Evolutionary conservation across 1,140 invertebrate genomes (phyloP), one percentile per base, ranked within the genome.

Genomic region (Matsumurasca onukii): DNA sequence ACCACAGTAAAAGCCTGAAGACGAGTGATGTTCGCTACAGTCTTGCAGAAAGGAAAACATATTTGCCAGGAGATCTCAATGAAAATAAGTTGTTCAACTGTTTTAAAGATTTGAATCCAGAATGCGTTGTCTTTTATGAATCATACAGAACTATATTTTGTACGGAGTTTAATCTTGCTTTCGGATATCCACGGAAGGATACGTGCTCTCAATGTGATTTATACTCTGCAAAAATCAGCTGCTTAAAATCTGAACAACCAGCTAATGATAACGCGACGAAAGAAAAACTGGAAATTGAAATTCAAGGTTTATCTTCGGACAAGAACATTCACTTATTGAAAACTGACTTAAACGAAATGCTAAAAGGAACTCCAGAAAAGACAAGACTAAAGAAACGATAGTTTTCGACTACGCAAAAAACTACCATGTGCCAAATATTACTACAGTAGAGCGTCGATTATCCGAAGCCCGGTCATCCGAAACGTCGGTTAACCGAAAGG

Each of bases 71-170:
- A 68, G 59, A 69, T 51, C 61, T 69, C 27, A 69, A 20, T 30
- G 48, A 51, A 51, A 64, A 62, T n/a, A 69, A 63, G 17, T 34
- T 69, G 20, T 65, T 34, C 39, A 31, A 52, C 15, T 49, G 68
- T 45, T 82, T 62, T 80, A 77, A 13, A 74, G 66, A 68, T 30
- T 31, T 68, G 30, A n/a, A 70, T 62, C 69, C 69, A 51, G 59
- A 66, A 30, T 51, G 34, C 34, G 34, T 61, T 55, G 49, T 68
- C n/a, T 57, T 31, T 27, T 70, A 70, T 52, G 51, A 68, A 61
- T 69, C 30, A 25, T 71, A 51, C 62, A 49, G 57, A 71, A 29
- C 1, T 34, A 68, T 70, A 57, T 70, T 70, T 68, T 48, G 31
- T 51, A 49, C 69, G 27, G 63, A 68, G 29, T 71, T 71, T 27